Conservation (phyloP, 1,140 invertebrate species). For the Rhagoletis zephyria region DNA sequence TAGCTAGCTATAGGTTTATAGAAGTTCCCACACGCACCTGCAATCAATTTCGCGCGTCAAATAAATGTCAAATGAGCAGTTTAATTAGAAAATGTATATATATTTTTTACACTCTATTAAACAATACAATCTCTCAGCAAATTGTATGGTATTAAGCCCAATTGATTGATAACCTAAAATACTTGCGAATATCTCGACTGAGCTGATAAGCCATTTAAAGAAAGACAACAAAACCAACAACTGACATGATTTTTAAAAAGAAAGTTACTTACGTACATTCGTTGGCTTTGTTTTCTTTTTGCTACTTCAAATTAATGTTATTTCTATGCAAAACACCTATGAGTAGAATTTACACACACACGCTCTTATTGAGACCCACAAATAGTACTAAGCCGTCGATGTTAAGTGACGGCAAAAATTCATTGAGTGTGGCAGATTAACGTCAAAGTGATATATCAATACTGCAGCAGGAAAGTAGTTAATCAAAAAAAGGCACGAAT, state of each 20-base stretch:
- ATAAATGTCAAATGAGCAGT: conserved; percentile 10
- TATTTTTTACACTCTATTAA: not conserved
- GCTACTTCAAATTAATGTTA: not conserved
- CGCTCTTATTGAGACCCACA: not conserved
- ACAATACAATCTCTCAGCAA: not conserved
- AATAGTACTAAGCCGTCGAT: not conserved
- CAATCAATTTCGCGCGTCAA: conserved; percentile 7
- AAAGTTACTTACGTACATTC: not conserved
- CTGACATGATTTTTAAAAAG: not conserved
- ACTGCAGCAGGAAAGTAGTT: not conserved
- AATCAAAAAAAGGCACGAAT: not conserved
- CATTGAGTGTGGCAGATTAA: conserved; percentile 33
- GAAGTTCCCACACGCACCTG: not conserved
- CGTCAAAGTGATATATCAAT: conserved; percentile 10
- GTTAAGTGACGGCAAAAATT: not conserved
- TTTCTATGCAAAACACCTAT: conserved; percentile 14
- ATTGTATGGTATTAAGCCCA: not conserved
- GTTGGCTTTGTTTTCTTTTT: not conserved
- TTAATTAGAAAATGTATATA: not conserved
- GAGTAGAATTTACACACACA: not conserved
- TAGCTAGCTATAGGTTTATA: not conserved
- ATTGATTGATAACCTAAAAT: conserved; percentile 3
- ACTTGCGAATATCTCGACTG: not conserved
- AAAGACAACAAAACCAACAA: not conserved
- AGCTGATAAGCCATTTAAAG: not conserved